phyloP scores from a whole-genome alignment of 2,888 invertebrate species.

The Torymus texanus region DNA sequence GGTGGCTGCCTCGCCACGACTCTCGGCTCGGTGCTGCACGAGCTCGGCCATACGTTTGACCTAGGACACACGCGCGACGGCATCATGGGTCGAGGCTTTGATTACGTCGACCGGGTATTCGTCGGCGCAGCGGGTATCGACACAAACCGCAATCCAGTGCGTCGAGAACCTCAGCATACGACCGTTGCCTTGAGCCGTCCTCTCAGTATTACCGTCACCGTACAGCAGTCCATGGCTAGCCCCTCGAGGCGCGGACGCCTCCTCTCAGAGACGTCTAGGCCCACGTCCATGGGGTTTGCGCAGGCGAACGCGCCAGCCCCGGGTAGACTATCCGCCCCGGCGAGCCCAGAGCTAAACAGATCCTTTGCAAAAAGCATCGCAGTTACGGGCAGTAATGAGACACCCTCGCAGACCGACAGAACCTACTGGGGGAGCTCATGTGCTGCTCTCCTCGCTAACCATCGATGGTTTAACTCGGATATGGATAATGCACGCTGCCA shows the following conservation, averaged over 20 bases:
- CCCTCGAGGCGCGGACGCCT: slow-evolving; percentile 71
- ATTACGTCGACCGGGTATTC: slow-evolving; percentile 87
- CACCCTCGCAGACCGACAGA: slow-evolving; percentile 64
- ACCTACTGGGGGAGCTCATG: slow-evolving; percentile 73
- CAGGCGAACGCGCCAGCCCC: slow-evolving; percentile 66
- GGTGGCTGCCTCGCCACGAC: slow-evolving; percentile 94
- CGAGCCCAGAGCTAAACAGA: slow-evolving; percentile 72
- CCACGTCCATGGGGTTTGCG: slow-evolving; percentile 66
- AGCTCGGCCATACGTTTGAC: slow-evolving; percentile 95
- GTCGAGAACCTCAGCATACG: slow-evolving; percentile 80
- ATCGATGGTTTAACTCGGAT: slow-evolving; percentile 76
- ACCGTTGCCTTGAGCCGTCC: slow-evolving; percentile 79
- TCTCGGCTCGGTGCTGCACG: slow-evolving; percentile 93
- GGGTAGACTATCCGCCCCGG: slow-evolving; percentile 71
- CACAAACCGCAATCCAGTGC: slow-evolving; percentile 78
- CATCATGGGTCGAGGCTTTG: slow-evolving; percentile 95
- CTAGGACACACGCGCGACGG: slow-evolving; percentile 93
- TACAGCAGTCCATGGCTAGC: slow-evolving; percentile 76
- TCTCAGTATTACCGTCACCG: slow-evolving; percentile 80
- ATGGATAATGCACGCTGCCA: slow-evolving; percentile 66
- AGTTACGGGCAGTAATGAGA: slow-evolving; percentile 26
- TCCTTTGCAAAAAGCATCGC: slow-evolving; percentile 68
- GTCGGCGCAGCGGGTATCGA: slow-evolving; percentile 80
- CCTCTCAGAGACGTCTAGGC: slow-evolving; percentile 77
- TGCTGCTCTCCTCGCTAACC: slow-evolving; percentile 71